Percentiles rank a stretch among this genome's conserved stretches.
Evolutionary conservation across 2,113 vertebrate genomes (phyloP).

Genomic region (Cyrtonyx montezumae): DNA sequence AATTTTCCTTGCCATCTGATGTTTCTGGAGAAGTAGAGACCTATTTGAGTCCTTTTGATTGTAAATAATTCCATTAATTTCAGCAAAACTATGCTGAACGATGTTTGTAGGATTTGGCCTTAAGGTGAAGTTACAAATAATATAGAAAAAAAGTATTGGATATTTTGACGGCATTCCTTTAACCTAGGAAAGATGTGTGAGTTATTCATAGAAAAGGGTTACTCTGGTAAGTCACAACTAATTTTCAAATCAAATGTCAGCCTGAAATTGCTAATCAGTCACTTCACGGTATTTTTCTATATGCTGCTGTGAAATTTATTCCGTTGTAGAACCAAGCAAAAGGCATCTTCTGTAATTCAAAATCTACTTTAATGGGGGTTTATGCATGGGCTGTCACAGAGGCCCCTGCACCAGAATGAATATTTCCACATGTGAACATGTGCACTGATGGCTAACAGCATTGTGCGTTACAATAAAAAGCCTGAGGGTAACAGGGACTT

Average conservation of each 20-base stretch:
- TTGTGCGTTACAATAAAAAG: not conserved
- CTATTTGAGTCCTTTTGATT: not conserved
- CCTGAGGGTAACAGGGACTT: not conserved
- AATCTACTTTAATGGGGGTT: not conserved
- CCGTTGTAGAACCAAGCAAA: not conserved
- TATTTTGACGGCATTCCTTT: not conserved
- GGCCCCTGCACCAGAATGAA: not conserved
- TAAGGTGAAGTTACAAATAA: not conserved
- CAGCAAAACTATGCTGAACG: not conserved
- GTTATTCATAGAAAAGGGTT: not conserved
- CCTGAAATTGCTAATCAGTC: constrained; percentile 5
- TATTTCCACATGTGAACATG: not conserved
- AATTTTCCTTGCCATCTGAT: constrained; percentile 18
- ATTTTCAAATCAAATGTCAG: not conserved
- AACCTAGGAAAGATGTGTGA: not conserved
- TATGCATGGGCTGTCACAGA: not conserved
- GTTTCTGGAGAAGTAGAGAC: not conserved
- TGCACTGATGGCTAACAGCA: not conserved
- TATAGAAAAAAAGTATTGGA: not conserved
- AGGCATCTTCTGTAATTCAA: not conserved
- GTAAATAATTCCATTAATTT: constrained; percentile 2
- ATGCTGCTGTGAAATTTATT: not conserved
- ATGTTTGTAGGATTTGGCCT: not conserved
- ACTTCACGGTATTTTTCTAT: constrained; percentile 8
- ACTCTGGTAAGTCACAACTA: not conserved